Evolutionary conservation across 2,797 vertebrate species (phyloP).

Genomic region (Neomorphus geoffroyi): DNA sequence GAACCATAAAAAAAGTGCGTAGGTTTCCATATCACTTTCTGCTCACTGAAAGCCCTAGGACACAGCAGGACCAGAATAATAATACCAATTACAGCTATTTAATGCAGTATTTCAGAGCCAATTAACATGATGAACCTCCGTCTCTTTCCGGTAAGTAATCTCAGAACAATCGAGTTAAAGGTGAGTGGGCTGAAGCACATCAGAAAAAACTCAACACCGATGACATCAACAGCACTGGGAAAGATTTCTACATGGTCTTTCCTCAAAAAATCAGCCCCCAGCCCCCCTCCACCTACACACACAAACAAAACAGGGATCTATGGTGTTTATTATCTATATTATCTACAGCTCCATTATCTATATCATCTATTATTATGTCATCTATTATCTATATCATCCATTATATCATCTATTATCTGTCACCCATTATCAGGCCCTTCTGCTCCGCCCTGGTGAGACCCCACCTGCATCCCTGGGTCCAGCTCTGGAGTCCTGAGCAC

Average conservation of each 20-base stretch:
- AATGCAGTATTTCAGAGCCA: slow-evolving; percentile 26
- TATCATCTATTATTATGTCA: too few relatives aligned
- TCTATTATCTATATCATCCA: neutral
- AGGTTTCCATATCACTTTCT: neutral
- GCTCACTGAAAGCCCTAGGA: neutral
- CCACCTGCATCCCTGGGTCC: too few relatives aligned
- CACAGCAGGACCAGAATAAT: neutral
- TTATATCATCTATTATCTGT: too few relatives aligned
- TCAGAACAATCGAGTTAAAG: neutral
- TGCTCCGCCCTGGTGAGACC: too few relatives aligned
- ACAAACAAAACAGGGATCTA: neutral
- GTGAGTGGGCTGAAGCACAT: neutral
- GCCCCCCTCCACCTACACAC: rapidly evolving
- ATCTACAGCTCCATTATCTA: too few relatives aligned
- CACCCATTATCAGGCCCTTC: too few relatives aligned
- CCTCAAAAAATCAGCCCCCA: neutral
- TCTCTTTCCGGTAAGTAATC: neutral
- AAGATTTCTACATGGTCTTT: neutral
- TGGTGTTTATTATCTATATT: neutral
- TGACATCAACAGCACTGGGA: neutral
- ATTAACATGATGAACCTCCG: slow-evolving; percentile 25
- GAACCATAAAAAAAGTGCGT: neutral
- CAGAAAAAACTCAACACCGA: neutral
- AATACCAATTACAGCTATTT: slow-evolving; percentile 26
- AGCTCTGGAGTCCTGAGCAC: too few relatives aligned